Evolutionary conservation across 2,888 invertebrate species (phyloP), one percentile per base, ranked within the genome.

Genomic region (Colostygia pectinataria): DNA sequence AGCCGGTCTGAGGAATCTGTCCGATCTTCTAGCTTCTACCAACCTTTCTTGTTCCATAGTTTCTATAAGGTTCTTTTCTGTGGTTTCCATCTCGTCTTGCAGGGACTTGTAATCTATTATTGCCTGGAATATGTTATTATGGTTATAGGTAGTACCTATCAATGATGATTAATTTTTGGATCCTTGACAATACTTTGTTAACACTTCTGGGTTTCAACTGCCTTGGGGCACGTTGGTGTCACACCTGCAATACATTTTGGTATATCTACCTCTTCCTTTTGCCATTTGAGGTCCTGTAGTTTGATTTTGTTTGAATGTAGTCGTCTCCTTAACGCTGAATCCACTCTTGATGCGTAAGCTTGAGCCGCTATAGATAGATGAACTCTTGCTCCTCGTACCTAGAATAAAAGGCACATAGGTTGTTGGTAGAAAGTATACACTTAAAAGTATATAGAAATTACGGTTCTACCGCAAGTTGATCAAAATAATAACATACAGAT

Each of bases 281-380:
- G 96, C 96, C 96, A 96, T 50, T 93, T 92, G 3, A 96, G 88
- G 71, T 96, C 96, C 68, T 95, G 94, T 44, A 94, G 89, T 25
- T 94, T 94, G 50, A 93, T 90, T 66, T 93, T 92, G 47, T 95
- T 95, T 59, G 95, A 92, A 73, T 95, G 95, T 45, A 96, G 92
- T 47, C 96, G 91, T 77, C 95, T 94, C 48, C 96, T 91, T 43
- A 96, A 78, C 0, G 93, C 93, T 53, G 94, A 94, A 69, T 96
- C 95, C 0, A 95, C 95, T 43, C 92, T 91, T 40, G 94, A 92
- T 48, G 93, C 91, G 74, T 95, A 94, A 1, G 94, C 92, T 59
- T 92, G 91, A 49, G 95, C 92, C 59, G 94, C 93, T 59, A 95
- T 94, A n/a, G 92, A 92, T 0, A 94, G 91, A 47, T 93, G 91